Percentiles rank a stretch among this genome's conserved stretches.
These are phyloP conservation scores for Macrotis lagotis DNA, from an alignment of 2,113 vertebrate species.

Conservation along the genomic window DNA sequence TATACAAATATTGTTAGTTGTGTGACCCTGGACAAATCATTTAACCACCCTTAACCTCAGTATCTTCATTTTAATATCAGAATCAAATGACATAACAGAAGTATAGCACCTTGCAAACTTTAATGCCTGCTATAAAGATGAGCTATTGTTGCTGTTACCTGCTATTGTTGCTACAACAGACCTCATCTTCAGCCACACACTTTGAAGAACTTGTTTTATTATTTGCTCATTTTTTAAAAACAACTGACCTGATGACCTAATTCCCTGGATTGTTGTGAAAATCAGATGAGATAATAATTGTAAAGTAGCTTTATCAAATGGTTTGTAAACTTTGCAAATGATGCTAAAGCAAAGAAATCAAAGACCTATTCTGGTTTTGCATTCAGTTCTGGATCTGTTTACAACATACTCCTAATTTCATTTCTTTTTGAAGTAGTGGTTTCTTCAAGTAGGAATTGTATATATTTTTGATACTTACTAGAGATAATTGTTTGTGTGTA, in stretches of 20 bases:
- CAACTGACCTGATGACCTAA: neutral
- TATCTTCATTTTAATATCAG: neutral
- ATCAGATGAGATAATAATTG: neutral
- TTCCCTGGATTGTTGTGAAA: neutral
- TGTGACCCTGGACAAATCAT: neutral
- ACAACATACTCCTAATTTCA: neutral
- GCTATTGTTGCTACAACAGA: neutral
- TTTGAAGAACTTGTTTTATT: neutral
- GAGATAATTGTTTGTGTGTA: neutral
- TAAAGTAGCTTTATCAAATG: neutral
- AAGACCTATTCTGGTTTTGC: neutral
- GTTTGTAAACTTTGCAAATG: neutral
- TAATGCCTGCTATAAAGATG: no score
- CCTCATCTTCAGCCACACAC: neutral
- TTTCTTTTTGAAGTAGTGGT: neutral
- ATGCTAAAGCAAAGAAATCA: neutral
- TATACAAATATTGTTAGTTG: neutral
- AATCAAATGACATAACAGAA: neutral
- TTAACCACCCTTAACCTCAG: neutral
- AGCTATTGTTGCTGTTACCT: no score
- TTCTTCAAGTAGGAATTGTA: neutral
- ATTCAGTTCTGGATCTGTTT: neutral
- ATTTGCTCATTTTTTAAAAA: neutral
- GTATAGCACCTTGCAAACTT: no score
- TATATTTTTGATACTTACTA: neutral